These are phyloP conservation scores for Emydocephalus ijimae DNA, from an alignment of 2,113 vertebrate genomes.

Conservation along the genomic window DNA sequence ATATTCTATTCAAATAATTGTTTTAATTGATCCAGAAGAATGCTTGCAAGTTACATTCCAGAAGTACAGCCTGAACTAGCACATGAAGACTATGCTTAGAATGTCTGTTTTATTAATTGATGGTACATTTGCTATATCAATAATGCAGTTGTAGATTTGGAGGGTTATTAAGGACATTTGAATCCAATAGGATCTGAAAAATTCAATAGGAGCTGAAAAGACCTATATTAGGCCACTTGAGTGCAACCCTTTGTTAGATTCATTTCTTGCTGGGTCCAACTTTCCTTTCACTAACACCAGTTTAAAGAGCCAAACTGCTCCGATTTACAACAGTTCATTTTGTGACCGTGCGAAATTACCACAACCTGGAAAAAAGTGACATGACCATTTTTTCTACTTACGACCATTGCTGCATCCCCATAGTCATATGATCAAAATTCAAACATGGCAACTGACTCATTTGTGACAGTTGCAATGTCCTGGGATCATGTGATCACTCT, in stretches of 20 bases:
- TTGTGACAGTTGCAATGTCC: not conserved
- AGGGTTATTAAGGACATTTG: not conserved
- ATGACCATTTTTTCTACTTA: not conserved
- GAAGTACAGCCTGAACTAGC: not conserved
- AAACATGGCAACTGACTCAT: not conserved
- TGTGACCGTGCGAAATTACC: not conserved
- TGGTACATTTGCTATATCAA: not conserved
- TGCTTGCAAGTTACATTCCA: not conserved
- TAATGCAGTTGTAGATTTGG: not conserved
- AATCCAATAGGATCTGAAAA: not conserved
- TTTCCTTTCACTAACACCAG: not conserved
- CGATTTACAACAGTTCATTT: not conserved
- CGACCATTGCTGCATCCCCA: not conserved
- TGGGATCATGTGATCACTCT: not conserved
- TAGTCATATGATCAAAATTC: not conserved
- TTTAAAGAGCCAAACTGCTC: not conserved
- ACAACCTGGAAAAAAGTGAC: not conserved
- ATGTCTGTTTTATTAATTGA: not conserved
- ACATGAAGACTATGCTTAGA: not conserved
- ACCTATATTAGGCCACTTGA: not conserved
- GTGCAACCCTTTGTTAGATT: not conserved
- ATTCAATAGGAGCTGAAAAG: not conserved
- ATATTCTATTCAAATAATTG: not conserved
- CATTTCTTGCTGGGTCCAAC: not conserved
- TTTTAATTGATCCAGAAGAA: not conserved